Evolutionary conservation across 2,113 vertebrate genomes (phyloP).

Genomic region (Ciconia boyciana): DNA sequence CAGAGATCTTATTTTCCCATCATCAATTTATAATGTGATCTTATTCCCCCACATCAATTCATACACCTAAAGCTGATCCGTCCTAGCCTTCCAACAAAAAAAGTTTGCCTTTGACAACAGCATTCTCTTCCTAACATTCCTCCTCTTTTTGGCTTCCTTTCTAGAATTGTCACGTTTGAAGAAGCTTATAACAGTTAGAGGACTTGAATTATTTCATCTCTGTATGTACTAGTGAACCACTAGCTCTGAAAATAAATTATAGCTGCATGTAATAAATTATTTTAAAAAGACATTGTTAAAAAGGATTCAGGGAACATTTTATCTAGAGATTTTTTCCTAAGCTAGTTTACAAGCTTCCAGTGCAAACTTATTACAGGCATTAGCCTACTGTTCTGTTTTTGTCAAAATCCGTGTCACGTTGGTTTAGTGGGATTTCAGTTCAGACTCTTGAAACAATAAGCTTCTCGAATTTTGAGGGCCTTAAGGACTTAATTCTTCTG

Average conservation of each 20-base stretch:
- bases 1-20: background rate
- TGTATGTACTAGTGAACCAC: background rate
- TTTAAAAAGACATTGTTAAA: background rate
- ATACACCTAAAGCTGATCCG: background rate
- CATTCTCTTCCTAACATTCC: background rate
- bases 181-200: background rate
- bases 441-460: conserved; percentile 44
- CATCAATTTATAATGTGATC: background rate
- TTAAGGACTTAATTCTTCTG: background rate
- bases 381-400: background rate
- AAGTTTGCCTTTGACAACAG: background rate
- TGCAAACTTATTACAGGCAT: background rate
- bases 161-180: background rate
- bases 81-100: background rate
- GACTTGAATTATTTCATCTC: background rate
- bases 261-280: background rate
- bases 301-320: background rate
- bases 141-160: background rate
- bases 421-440: conserved; percentile 38
- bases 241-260: background rate
- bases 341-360: background rate
- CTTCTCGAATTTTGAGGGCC: background rate
- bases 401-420: background rate
- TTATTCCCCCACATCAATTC: background rate
- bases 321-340: background rate